Conservation (phyloP, 2,113 vertebrate genomes). For the Podocnemis expansa region DNA sequence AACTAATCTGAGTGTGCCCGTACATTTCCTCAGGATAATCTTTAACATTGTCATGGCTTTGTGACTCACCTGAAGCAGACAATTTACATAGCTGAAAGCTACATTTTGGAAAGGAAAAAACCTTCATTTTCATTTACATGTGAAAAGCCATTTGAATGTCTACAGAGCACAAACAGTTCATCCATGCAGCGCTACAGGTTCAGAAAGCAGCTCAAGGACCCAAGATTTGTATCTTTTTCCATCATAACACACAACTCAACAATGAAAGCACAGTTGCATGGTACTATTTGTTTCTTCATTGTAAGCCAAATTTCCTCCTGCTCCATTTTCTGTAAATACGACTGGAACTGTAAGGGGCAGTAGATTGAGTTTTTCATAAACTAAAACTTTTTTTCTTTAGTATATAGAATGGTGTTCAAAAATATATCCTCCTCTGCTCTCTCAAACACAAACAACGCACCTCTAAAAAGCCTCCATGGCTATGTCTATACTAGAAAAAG, state of each 20-base stretch:
- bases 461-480: too few species aligned
- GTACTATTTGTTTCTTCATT: rapidly evolving
- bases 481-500: too few species aligned
- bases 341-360: neutral
- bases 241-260: neutral
- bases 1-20: neutral
- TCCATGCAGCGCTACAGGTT: neutral
- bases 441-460: neutral
- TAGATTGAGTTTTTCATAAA: neutral
- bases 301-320: neutral
- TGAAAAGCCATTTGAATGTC: neutral
- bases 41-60: neutral
- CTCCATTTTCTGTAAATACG: neutral
- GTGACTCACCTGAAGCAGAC: neutral
- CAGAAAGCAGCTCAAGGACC: too few species aligned
- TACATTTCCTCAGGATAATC: neutral
- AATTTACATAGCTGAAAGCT: neutral
- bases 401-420: neutral
- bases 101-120: neutral
- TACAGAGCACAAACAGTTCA: neutral
- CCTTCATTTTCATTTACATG: neutral
- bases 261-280: neutral
- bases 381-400: neutral
- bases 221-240: neutral
- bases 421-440: rapidly evolving